Conservation (phyloP, 2,797 vertebrate species). For the Pelodytes ibericus region DNA sequence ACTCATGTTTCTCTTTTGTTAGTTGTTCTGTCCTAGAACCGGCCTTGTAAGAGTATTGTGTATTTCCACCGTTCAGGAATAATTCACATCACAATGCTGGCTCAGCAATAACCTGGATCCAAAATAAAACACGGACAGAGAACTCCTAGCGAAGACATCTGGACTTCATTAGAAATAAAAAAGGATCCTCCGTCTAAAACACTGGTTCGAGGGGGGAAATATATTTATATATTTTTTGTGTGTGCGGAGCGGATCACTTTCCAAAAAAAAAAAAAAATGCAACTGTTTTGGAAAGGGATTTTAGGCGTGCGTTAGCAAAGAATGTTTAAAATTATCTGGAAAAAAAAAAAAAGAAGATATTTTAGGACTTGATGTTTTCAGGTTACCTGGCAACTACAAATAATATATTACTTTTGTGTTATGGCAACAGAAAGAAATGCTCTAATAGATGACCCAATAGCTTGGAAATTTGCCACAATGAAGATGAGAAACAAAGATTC, state of each 20-base stretch:
- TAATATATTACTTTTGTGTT: slow-evolving; percentile 66
- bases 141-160: slow-evolving; percentile 27
- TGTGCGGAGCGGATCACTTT: slow-evolving; percentile 13
- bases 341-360: slow-evolving; percentile 62
- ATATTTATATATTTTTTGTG: slow-evolving; percentile 1
- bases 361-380: slow-evolving; percentile 63
- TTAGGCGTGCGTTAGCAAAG: slow-evolving; percentile 40
- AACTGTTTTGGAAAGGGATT: slow-evolving; percentile 49
- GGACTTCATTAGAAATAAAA: slow-evolving; percentile 11
- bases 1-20: too few species aligned
- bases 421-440: slow-evolving; percentile 63
- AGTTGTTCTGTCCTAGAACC: too few species aligned
- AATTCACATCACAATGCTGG: slow-evolving; percentile 4
- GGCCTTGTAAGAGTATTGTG: not conserved
- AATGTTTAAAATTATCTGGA: slow-evolving; percentile 62
- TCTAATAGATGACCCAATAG: slow-evolving; percentile 58
- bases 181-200: not conserved
- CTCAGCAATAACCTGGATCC: slow-evolving; percentile 7
- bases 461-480: slow-evolving; percentile 63
- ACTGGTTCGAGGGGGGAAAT: not conserved
- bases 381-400: slow-evolving; percentile 65
- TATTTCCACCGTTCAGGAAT: slow-evolving; percentile 9
- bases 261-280: slow-evolving; percentile 40
- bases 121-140: not conserved
- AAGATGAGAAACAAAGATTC: slow-evolving; percentile 58